Conservation (phyloP, 2,797 vertebrate genomes). For the Acanthis flammea region DNA sequence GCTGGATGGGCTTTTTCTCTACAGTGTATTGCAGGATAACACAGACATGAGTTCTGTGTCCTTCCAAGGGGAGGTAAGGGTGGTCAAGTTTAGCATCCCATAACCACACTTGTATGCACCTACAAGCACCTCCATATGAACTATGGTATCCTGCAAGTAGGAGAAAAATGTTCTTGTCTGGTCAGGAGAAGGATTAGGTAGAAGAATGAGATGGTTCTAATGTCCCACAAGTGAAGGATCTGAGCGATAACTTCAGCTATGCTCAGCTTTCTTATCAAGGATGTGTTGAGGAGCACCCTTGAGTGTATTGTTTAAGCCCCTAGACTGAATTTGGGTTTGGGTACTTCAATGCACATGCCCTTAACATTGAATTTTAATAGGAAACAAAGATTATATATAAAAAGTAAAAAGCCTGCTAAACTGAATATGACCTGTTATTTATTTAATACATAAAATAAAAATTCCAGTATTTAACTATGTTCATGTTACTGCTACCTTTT, state of each 20-base stretch:
- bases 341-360: neutral
- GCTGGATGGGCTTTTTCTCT: neutral
- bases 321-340: neutral
- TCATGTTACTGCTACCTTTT: neutral
- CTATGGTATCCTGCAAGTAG: neutral
- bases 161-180: neutral
- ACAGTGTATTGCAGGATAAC: accelerated
- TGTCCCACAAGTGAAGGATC: neutral
- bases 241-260: neutral
- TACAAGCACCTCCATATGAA: neutral
- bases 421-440: neutral
- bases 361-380: neutral
- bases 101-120: neutral
- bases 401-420: neutral
- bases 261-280: neutral
- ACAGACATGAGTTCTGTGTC: neutral
- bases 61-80: neutral
- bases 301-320: neutral
- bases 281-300: neutral
- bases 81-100: neutral
- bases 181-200: neutral
- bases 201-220: neutral
- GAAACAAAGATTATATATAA: neutral
- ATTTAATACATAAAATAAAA: constrained; percentile 3
- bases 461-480: constrained; percentile 1